Evolutionary conservation across 2,888 invertebrate species (phyloP).

Genomic region (Taenaris catops): DNA sequence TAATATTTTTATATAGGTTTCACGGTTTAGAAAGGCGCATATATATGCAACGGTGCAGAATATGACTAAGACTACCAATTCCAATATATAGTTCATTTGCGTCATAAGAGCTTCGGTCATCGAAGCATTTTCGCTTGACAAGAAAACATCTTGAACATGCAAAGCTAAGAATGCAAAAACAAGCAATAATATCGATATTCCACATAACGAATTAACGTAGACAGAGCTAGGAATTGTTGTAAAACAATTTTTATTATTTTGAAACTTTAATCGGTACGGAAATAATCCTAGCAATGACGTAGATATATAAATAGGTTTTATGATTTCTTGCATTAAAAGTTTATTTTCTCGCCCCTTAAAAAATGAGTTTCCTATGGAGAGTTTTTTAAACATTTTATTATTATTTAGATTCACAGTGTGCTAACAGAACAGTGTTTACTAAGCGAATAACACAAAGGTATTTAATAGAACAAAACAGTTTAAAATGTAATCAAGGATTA

Average conservation of each 20-base stretch:
- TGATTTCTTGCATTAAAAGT: constrained; percentile 24
- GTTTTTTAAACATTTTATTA: too few relatives aligned
- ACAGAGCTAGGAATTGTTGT: constrained; percentile 40
- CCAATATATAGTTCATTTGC: constrained; percentile 52
- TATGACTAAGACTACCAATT: constrained; percentile 34
- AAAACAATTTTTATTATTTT: constrained; percentile 26
- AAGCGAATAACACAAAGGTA: too few relatives aligned
- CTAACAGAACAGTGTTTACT: too few relatives aligned
- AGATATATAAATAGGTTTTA: constrained; percentile 29
- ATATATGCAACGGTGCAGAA: constrained; percentile 41
- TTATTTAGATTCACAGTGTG: too few relatives aligned
- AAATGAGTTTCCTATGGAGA: too few relatives aligned
- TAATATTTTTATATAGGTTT: constrained; percentile 43
- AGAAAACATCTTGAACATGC: constrained; percentile 40
- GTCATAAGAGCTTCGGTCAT: constrained; percentile 44
- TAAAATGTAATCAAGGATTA: constrained; percentile 9
- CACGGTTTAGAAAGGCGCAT: constrained; percentile 40
- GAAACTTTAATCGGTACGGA: constrained; percentile 31
- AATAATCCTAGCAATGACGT: constrained; percentile 31
- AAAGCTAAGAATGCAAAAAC: constrained; percentile 37
- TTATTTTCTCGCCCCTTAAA: constrained; percentile 5
- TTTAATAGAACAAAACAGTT: neutral
- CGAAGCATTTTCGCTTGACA: constrained; percentile 31
- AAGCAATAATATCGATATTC: constrained; percentile 34
- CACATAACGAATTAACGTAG: constrained; percentile 45